A percentile compares a stretch with the other conserved stretches of the same genome.
These are phyloP conservation scores for Ormyrus pomaceus DNA, from an alignment of 2,888 invertebrate species.

Conservation along the genomic window DNA sequence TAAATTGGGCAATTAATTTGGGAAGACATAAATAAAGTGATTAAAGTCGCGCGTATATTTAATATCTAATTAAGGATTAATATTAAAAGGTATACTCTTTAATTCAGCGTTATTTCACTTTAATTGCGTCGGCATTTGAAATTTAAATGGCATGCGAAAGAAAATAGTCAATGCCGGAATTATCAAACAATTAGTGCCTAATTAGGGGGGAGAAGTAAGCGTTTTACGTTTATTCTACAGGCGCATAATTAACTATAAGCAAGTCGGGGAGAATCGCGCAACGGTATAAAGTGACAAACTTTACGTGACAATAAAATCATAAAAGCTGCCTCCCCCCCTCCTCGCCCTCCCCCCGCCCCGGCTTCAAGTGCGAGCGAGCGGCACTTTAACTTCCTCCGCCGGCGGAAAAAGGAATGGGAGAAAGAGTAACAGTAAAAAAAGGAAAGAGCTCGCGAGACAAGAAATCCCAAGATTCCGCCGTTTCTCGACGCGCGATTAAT, in stretches of 20 bases:
- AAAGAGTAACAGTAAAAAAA: conserved; percentile 5
- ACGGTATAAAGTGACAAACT: conserved; percentile 48
- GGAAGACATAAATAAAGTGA: not conserved
- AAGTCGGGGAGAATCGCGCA: conserved; percentile 8
- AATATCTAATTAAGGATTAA: not conserved
- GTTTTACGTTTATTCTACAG: conserved; percentile 37
- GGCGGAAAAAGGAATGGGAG: conserved; percentile 1
- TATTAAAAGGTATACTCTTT: too few species aligned
- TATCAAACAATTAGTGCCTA: conserved; percentile 47
- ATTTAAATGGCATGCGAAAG: conserved; percentile 7
- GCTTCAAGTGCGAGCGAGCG: conserved; percentile 35
- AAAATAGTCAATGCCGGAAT: conserved; percentile 7
- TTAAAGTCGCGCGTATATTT: not conserved
- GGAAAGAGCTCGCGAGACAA: conserved; percentile 7
- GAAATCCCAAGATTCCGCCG: conserved; percentile 37
- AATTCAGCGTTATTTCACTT: conserved; percentile 2
- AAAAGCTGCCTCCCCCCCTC: conserved; percentile 13
- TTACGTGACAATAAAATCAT: conserved; percentile 52
- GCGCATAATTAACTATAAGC: conserved; percentile 39
- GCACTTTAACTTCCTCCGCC: conserved; percentile 38
- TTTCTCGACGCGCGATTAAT: conserved; percentile 49
- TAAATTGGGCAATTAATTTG: not conserved
- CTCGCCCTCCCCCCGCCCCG: too few species aligned
- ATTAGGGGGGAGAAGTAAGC: conserved; percentile 29
- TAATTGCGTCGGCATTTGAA: conserved; percentile 2